These are phyloP conservation scores for Carcinoscorpius rotundicauda DNA, from an alignment of 1,140 invertebrate genomes.

Conservation along the genomic window DNA sequence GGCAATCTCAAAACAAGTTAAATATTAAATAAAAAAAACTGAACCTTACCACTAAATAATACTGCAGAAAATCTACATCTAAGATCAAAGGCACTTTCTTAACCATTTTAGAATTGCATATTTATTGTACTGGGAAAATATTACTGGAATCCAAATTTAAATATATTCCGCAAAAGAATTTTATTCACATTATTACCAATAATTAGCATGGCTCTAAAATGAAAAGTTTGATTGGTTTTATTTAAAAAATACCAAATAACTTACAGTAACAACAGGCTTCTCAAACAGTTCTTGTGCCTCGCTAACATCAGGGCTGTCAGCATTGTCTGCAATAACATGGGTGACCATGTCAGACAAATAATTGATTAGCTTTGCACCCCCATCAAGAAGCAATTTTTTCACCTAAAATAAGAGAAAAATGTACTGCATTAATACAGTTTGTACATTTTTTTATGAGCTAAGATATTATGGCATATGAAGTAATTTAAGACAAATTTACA, in stretches of 20 bases:
- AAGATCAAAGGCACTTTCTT: no score
- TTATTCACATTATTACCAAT: background rate
- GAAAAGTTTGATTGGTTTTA: background rate
- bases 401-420: constrained; percentile 41
- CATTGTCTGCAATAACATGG: constrained; percentile 71
- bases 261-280: constrained; percentile 67
- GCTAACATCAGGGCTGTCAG: constrained; percentile 59
- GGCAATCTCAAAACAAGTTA: constrained; percentile 1
- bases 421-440: background rate
- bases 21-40: background rate
- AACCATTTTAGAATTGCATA: no score
- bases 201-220: background rate
- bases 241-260: constrained; percentile 5
- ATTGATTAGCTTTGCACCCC: constrained; percentile 66
- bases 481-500: background rate
- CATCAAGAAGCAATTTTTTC: constrained; percentile 55
- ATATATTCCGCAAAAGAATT: background rate
- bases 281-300: constrained; percentile 84
- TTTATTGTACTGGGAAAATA: no score
- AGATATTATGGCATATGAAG: background rate
- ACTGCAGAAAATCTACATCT: no score
- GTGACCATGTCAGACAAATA: constrained; percentile 80
- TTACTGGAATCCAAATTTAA: background rate
- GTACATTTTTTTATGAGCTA: background rate
- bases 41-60: no score